These are phyloP conservation scores for Hanleya hanleyi DNA, from an alignment of 2,888 invertebrate species.

Conservation along the genomic window DNA sequence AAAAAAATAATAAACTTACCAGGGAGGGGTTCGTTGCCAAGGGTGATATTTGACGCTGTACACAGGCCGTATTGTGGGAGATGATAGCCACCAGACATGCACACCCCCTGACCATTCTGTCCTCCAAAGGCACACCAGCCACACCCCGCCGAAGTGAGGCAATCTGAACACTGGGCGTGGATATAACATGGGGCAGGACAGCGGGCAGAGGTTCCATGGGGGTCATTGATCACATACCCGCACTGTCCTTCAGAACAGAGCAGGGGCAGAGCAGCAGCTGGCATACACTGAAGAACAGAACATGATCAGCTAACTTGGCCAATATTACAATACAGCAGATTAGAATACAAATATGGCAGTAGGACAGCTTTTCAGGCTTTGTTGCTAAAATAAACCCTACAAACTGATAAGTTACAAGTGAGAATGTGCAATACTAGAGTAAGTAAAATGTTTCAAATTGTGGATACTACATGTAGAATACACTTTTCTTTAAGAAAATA, in stretches of 20 bases:
- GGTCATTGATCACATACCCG: slow-evolving; percentile 77
- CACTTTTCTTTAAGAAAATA: too few relatives aligned
- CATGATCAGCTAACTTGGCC: too few relatives aligned
- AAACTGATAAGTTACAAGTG: too few relatives aligned
- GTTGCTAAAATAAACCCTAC: too few relatives aligned
- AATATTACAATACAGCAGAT: too few relatives aligned
- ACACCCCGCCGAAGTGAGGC: slow-evolving; percentile 90
- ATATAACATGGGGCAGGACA: slow-evolving; percentile 91
- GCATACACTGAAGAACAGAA: slow-evolving; percentile 80
- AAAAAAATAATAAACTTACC: too few relatives aligned
- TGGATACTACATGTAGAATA: too few relatives aligned
- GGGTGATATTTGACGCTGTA: slow-evolving; percentile 43
- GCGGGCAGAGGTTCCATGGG: slow-evolving; percentile 75
- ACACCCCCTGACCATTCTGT: slow-evolving; percentile 81
- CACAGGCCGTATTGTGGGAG: slow-evolving; percentile 70
- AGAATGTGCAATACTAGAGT: too few relatives aligned
- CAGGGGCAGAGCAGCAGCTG: slow-evolving; percentile 88
- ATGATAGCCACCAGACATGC: slow-evolving; percentile 87
- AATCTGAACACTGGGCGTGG: slow-evolving; percentile 89
- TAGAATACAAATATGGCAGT: too few relatives aligned
- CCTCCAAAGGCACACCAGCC: slow-evolving; percentile 89
- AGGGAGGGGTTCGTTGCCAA: slow-evolving; percentile 37
- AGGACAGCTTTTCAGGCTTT: too few relatives aligned
- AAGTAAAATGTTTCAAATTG: too few relatives aligned
- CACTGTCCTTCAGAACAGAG: slow-evolving; percentile 94